Evolutionary conservation across 2,113 vertebrate genomes (phyloP), one percentile per base, ranked within the genome.

Genomic region (Carlito syrichta): DNA sequence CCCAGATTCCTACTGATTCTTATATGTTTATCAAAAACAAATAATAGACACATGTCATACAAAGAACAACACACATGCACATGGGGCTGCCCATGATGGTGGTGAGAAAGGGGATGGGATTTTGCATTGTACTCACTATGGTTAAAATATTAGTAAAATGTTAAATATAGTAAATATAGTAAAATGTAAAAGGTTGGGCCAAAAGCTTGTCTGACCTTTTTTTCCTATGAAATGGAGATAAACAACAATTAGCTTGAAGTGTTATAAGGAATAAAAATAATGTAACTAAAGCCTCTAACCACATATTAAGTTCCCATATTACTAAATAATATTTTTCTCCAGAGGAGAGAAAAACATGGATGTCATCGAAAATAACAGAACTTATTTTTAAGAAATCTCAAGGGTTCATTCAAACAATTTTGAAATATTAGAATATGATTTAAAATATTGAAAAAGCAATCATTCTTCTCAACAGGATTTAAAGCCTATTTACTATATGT

Each of bases 361-460:
- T 35, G 19, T 32, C 2, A 60, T 38, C 23, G n/a, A 83, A 91
- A 84, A 76, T 56, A 35, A 60, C 1, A 92, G 50, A 35, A 30
- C 32, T n/a, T n/a, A n/a, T n/a, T n/a, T 56, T 50, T 69, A 58
- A 91, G 88, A 85, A 85, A 78, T 38, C 6, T 27, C 45, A 38
- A 45, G n/a, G 32, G 17, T 32, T 91, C 43, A 66, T 60, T 92
- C 32, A 86, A 82, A 89, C 9, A 25, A 23, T 91, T 73, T 32
- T 25, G 12, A 63, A 76, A 86, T 9, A 89, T 25, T 92, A 56
- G 66, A 50, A 58, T 71, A 62, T 7, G 88, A 6, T 48, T 76
- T 76, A 48, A 76, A 77, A 50, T 50, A 77, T 35, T 76, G 4
- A 94, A 54, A 68, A 91, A 43, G 32, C n/a, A 93, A 81, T 74